Percentiles rank a stretch among this genome's conserved stretches.
phyloP scores from a whole-genome alignment of 1,140 invertebrate genomes.

The Calosoma granatense region DNA sequence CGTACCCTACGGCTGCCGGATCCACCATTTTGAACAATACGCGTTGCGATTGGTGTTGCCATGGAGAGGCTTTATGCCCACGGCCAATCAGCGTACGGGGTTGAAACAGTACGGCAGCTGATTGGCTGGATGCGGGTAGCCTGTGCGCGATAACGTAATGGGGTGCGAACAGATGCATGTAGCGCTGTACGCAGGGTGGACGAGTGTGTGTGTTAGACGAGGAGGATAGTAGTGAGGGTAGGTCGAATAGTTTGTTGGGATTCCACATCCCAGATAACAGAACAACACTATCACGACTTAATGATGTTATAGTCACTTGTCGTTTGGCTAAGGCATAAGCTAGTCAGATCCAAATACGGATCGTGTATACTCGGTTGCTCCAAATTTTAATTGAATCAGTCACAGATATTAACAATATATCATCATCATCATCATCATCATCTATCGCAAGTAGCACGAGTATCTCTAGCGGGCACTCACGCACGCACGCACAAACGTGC shows the following conservation, averaged over 20 bases:
- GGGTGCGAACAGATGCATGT: neutral
- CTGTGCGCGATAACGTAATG: neutral
- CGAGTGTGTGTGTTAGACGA: neutral
- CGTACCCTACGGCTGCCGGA: slow-evolving; percentile 16
- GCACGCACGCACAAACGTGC: neutral
- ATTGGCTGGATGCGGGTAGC: neutral
- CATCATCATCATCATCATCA: too few species aligned
- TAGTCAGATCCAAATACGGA: slow-evolving; percentile 31
- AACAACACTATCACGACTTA: slow-evolving; percentile 36
- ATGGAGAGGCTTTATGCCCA: slow-evolving; percentile 14
- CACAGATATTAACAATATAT: slow-evolving; percentile 38
- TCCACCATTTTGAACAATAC: slow-evolving; percentile 27
- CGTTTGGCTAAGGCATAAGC: slow-evolving; percentile 36
- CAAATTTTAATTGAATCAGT: slow-evolving; percentile 36
- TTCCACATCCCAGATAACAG: slow-evolving; percentile 24
- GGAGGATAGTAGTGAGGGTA: neutral
- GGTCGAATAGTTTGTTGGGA: slow-evolving; percentile 5
- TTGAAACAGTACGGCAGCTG: slow-evolving; percentile 1
- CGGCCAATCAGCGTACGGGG: slow-evolving; percentile 17
- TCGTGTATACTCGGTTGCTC: slow-evolving; percentile 25
- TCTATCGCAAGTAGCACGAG: too few species aligned
- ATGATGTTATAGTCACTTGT: slow-evolving; percentile 37
- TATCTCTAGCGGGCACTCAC: too few species aligned
- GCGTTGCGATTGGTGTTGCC: slow-evolving; percentile 26
- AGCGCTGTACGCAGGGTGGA: neutral